phyloP scores from a whole-genome alignment of 1,140 invertebrate species.

The Polypedilum vanderplanki region DNA sequence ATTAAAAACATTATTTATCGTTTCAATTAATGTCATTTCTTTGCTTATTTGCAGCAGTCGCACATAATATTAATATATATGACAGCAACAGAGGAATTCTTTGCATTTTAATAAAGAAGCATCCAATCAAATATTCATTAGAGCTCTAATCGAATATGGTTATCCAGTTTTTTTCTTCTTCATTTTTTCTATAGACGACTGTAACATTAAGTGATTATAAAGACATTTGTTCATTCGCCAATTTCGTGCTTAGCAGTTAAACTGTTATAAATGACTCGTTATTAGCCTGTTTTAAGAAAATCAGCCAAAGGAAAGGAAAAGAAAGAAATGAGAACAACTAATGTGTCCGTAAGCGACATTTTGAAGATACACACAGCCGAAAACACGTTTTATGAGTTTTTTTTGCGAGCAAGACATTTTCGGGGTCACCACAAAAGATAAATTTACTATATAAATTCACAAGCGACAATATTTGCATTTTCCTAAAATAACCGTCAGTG shows the following conservation, averaged over 20 bases:
- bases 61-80: not conserved
- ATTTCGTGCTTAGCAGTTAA: slow-evolving; percentile 15
- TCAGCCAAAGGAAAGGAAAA: no score
- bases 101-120: not conserved
- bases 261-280: slow-evolving; percentile 12
- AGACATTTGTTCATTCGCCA: slow-evolving; percentile 24
- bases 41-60: not conserved
- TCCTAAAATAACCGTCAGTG: no score
- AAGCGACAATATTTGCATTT: slow-evolving; percentile 13
- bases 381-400: slow-evolving; percentile 14
- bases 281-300: not conserved
- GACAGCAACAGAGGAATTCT: not conserved
- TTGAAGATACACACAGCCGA: not conserved
- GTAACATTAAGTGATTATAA: slow-evolving; percentile 20
- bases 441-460: not conserved
- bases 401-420: not conserved
- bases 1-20: not conserved
- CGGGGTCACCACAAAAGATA: not conserved
- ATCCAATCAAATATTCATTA: not conserved
- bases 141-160: not conserved
- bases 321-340: slow-evolving; percentile 2
- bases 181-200: not conserved
- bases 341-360: slow-evolving; percentile 16
- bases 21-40: not conserved
- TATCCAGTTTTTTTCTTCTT: no score